Base-by-base conservation (phyloP, 2,113 vertebrate species). In the Tauraco erythrolophus region DNA sequence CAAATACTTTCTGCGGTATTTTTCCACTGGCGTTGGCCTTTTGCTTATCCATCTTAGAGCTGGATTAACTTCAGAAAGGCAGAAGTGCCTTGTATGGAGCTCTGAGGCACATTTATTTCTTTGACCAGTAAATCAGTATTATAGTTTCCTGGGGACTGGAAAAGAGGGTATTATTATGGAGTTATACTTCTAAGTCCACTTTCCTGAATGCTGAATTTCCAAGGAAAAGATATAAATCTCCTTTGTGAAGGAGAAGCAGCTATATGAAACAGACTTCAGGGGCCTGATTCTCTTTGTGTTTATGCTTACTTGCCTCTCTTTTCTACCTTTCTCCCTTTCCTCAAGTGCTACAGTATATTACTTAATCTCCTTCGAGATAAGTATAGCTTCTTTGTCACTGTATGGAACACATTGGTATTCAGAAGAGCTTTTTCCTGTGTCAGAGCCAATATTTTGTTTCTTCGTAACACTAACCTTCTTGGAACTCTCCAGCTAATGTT, bases 21-120 rank as follows among this genome's bases (percentile, higher is more conserved):
- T 88, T 94, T 89, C 70, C 84, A 87, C 91, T 80, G 13, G 66
- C 8, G 25, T 61, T 72, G 57, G 82, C 65, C 77, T 93, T 95
- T 86, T 95, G 80, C 78, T 92, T 97, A 86, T 94, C 90, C 88
- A 85, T 94, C 83, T 91, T 78, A 83, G 76, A 80, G 90, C 81
- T 95, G 96, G 94, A 96, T 89, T 97, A 95, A 93, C 92, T 97
- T 95, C 92, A 96, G 92, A 94, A 90, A 90, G 86, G 84, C 62
- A 70, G 81, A 78, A 64, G n/a, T 80, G 69, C 93, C 94, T 93
- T 93, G 77, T 94, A 80, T 96, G 85, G 94, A 94, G 78, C 56
- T 94, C 69, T 41, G 75, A 93, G 57, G 65, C 93, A 85, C 89
- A 65, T 90, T 95, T 94, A 93, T 96, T 96, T 96, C 93, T 96